Conservation (phyloP, 2,888 invertebrate species). For the Caenorhabditis drosophilae region DNA sequence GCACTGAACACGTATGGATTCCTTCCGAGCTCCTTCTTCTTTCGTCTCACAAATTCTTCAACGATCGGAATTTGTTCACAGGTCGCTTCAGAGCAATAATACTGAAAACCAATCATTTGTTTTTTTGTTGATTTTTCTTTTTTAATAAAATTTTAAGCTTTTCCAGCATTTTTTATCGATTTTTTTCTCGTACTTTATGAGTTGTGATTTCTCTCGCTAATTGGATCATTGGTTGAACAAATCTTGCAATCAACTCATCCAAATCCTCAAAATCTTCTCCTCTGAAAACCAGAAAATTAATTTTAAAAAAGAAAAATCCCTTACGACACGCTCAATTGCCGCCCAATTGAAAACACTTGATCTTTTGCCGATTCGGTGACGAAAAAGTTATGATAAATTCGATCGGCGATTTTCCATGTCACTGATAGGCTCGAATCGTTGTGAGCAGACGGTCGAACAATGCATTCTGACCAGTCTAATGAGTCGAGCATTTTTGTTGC, state of each 20-base stretch:
- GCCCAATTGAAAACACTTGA: constrained; percentile 87
- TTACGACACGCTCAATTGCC: constrained; percentile 69
- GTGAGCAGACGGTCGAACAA: constrained; percentile 94
- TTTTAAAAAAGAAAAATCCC: background rate
- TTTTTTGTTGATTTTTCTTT: background rate
- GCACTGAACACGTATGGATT: constrained; percentile 59
- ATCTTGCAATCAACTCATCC: constrained; percentile 96
- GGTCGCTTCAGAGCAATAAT: constrained; percentile 76
- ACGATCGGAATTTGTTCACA: constrained; percentile 44
- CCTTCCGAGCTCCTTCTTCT: constrained; percentile 79
- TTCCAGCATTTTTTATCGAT: background rate
- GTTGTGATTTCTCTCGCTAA: constrained; percentile 87
- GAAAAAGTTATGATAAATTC: constrained; percentile 93
- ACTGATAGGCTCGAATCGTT: constrained; percentile 92
- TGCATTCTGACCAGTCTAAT: constrained; percentile 94
- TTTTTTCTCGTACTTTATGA: constrained; percentile 75
- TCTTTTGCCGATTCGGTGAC: constrained; percentile 93
- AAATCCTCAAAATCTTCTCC: constrained; percentile 88
- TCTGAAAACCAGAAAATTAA: constrained; percentile 2
- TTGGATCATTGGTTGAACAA: constrained; percentile 94
- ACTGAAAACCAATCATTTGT: constrained; percentile 8
- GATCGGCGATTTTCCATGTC: constrained; percentile 89
- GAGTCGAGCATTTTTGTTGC: constrained; percentile 87
- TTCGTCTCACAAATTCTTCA: constrained; percentile 75
- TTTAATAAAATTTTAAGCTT: background rate